phyloP scores from a whole-genome alignment of 1,140 invertebrate genomes.

The Nebria ingens region DNA sequence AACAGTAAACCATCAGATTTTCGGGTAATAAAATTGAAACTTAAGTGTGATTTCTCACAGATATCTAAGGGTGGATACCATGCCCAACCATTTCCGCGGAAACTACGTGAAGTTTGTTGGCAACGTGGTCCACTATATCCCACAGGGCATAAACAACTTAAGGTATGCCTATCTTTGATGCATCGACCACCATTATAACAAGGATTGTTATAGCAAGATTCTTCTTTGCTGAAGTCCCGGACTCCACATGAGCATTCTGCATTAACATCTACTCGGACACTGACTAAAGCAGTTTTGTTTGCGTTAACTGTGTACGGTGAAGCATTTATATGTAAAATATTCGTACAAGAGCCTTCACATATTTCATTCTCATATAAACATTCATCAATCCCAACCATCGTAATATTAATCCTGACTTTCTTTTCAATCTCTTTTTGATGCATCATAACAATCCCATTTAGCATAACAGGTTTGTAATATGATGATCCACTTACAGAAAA shows the following conservation, averaged over 20 bases:
- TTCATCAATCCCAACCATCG: conserved; percentile 68
- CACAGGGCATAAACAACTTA: conserved; percentile 79
- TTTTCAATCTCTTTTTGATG: conserved; percentile 74
- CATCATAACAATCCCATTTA: conserved; percentile 63
- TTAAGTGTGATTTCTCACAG: conserved; percentile 66
- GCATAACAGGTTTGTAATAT: conserved; percentile 73
- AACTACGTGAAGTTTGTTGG: conserved; percentile 77
- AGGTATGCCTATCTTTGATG: conserved; percentile 74
- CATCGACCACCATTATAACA: conserved; percentile 95
- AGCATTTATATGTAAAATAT: conserved; percentile 55
- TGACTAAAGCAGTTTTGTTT: conserved; percentile 82
- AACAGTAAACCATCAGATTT: conserved; percentile 71
- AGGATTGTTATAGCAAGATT: conserved; percentile 79
- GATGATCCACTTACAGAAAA: conserved; percentile 88
- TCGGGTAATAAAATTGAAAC: conserved; percentile 65
- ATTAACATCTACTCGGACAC: conserved; percentile 68
- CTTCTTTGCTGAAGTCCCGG: conserved; percentile 53
- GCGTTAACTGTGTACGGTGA: conserved; percentile 71
- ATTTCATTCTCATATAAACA: conserved; percentile 61
- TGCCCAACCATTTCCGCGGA: conserved; percentile 78
- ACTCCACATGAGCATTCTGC: conserved; percentile 61
- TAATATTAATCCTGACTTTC: conserved; percentile 54
- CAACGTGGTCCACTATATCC: conserved; percentile 89
- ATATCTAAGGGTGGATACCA: conserved; percentile 73
- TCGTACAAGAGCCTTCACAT: conserved; percentile 56